Percentiles rank a stretch among this genome's conserved stretches.
Conservation (phyloP, 2,113 vertebrate species). For the Uria aalge region DNA sequence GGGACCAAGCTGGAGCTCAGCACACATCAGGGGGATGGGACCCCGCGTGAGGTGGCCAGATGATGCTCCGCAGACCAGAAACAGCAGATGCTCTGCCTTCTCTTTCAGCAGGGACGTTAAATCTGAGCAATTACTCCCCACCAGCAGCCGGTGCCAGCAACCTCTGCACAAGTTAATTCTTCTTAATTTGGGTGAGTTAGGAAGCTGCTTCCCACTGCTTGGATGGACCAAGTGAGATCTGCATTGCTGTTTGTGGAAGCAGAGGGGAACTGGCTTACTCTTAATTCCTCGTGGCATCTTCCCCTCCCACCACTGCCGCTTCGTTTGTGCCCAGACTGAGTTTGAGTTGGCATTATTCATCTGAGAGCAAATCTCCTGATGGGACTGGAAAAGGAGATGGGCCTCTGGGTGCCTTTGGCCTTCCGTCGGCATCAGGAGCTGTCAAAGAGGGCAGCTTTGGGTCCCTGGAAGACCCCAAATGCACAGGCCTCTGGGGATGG, state of each 20-base stretch:
- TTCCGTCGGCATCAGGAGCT: not conserved
- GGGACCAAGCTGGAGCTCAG: not conserved
- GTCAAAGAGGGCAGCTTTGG: not conserved
- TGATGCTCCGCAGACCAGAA: not conserved
- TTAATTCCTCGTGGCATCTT: not conserved
- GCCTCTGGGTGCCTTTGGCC: not conserved
- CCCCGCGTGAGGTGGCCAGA: accelerated
- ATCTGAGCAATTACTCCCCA: accelerated
- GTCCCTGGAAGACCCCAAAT: not conserved
- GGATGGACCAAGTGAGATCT: not conserved
- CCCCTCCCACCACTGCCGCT: not conserved
- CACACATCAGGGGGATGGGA: not conserved
- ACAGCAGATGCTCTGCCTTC: not conserved
- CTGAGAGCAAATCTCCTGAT: not conserved
- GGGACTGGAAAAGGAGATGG: not conserved
- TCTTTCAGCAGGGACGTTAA: not conserved
- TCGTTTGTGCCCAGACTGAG: too few species aligned
- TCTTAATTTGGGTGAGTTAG: not conserved
- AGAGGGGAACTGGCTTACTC: not conserved
- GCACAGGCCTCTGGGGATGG: not conserved
- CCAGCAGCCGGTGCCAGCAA: not conserved
- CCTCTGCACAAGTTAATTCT: not conserved
- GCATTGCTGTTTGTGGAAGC: not conserved
- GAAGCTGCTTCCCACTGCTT: not conserved
- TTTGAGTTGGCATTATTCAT: accelerated